Percentiles rank a stretch among this genome's conserved stretches.
Conservation (phyloP, 2,888 invertebrate species). For the Polietes domitor region DNA sequence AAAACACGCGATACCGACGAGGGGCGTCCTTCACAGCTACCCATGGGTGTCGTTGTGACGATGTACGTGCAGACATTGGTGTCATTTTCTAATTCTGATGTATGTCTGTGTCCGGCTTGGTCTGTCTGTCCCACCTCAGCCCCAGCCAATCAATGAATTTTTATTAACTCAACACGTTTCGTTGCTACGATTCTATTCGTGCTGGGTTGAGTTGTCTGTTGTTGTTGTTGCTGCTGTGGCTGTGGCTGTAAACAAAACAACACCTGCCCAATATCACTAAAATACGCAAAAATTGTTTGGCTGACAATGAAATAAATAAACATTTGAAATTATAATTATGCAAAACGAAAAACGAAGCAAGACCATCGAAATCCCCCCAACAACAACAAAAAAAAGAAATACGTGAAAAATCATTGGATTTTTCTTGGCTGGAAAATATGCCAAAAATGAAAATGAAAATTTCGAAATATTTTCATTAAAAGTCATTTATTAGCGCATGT, state of each 20-base stretch:
- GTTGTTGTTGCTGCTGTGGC: background rate
- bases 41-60: background rate
- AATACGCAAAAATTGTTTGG: slow-evolving; percentile 8
- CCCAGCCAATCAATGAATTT: slow-evolving; percentile 26
- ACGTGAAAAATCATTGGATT: background rate
- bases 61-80: background rate
- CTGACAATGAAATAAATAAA: slow-evolving; percentile 35
- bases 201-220: background rate
- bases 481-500: slow-evolving; percentile 6
- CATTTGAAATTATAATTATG: slow-evolving; percentile 31
- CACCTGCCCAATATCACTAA: slow-evolving; percentile 52
- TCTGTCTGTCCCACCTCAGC: background rate
- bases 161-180: slow-evolving; percentile 46
- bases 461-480: slow-evolving; percentile 12
- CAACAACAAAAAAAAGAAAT: no score
- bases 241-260: slow-evolving; percentile 32
- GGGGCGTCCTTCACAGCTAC: background rate
- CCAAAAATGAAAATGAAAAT: background rate
- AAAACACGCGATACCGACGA: background rate
- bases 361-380: background rate
- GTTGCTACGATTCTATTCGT: background rate
- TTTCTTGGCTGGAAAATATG: slow-evolving; percentile 17
- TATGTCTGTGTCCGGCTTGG: background rate
- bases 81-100: background rate
- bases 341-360: slow-evolving; percentile 17